Evolutionary conservation across 2,888 invertebrate species (phyloP), one percentile per base, ranked within the genome.

Genomic region (Scelioninae gen. 1): DNA sequence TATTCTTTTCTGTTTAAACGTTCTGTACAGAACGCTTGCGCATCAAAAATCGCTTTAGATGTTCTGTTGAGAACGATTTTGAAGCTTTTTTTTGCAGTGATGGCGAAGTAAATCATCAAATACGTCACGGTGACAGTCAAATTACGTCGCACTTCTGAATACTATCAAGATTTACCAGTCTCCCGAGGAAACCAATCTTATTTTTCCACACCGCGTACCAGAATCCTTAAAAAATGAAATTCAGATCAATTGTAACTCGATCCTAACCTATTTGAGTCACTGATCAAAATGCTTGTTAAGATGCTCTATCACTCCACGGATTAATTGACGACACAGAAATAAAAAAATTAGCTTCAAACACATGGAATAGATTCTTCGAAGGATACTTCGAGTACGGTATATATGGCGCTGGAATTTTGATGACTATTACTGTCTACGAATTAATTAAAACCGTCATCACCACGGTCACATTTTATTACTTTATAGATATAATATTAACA

Each of bases 71-170:
- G n/a, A n/a, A n/a, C n/a, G n/a, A n/a, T n/a, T n/a, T n/a, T n/a
- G n/a, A n/a, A n/a, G n/a, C n/a, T n/a, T n/a, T n/a, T n/a, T n/a
- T n/a, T n/a, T n/a, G n/a, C n/a, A n/a, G n/a, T n/a, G n/a, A n/a
- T n/a, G n/a, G n/a, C n/a, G n/a, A n/a, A n/a, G n/a, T n/a, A 60
- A 9, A 60, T 60, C n/a, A 60, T 60, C 0, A 60, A 60, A 60
- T 60, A 45, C 13, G 31, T 60, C 2, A 29, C 43, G 10, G 13
- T 60, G 1, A 7, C 0, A 1, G 45, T 45, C 0, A 43, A 29
- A 31, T 13, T 60, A 1, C 4, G 60, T 1, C 23, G 34, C 29
- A 60, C 45, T 1, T 43, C 43, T 9, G 15, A 43, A 0, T 60
- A 45, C 31, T 60, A 60, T 13, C 29, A 45, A 5, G 43, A 60